A percentile compares a stretch with the other conserved stretches of the same genome.
phyloP scores from a whole-genome alignment of 2,888 invertebrate species.

The Hydraecia micacea region DNA sequence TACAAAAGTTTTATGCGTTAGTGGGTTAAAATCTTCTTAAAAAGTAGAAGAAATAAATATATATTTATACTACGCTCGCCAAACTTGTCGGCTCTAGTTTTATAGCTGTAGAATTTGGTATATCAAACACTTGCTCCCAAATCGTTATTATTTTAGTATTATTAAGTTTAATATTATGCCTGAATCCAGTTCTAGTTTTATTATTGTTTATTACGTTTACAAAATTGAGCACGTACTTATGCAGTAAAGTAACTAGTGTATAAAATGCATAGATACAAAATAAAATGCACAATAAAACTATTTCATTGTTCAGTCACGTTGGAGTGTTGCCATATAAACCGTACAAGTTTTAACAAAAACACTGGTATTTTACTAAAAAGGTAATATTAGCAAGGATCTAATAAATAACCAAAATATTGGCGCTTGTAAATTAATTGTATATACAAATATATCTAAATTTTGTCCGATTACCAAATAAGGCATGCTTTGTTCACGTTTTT shows the following conservation, averaged over 20 bases:
- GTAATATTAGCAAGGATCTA: constrained; percentile 52
- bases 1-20: constrained; percentile 29
- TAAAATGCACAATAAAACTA: constrained; percentile 71
- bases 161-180: constrained; percentile 63
- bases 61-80: constrained; percentile 55
- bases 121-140: constrained; percentile 62
- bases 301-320: constrained; percentile 70
- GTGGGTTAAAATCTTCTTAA: constrained; percentile 41
- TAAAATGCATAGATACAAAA: constrained; percentile 73
- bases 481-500: constrained; percentile 54
- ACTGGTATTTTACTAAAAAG: constrained; percentile 56
- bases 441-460: constrained; percentile 62
- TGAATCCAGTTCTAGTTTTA: constrained; percentile 49
- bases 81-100: constrained; percentile 45
- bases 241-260: constrained; percentile 73
- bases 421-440: constrained; percentile 61
- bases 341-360: constrained; percentile 52
- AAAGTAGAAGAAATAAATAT: constrained; percentile 41
- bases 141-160: constrained; percentile 59
- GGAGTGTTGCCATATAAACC: constrained; percentile 59
- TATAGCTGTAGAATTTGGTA: constrained; percentile 57
- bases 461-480: constrained; percentile 63
- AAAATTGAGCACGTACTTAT: constrained; percentile 78
- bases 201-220: constrained; percentile 62
- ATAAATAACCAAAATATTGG: constrained; percentile 67